Evolutionary conservation across 2,888 invertebrate genomes (phyloP), one percentile per base, ranked within the genome.

Genomic region (Drosophila subsilvestris): DNA sequence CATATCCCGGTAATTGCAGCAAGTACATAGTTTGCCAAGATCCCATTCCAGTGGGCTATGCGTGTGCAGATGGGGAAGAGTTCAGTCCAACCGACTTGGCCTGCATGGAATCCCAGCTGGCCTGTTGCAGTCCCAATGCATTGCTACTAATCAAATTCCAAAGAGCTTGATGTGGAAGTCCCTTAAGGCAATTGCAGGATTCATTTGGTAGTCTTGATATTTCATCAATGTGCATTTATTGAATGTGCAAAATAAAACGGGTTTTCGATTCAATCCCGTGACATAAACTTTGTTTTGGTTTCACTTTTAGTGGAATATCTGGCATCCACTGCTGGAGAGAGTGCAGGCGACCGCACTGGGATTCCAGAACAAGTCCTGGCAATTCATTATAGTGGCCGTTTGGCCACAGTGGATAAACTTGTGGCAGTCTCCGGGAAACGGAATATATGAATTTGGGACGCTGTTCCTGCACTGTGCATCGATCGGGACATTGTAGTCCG

Each of bases 61-160:
- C 94, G 14, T 93, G 93, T 47, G 93, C 93, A 20, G 93, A 92
- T 0, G 93, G 92, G 25, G 91, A 93, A 10, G 93, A 93, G 3
- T 94, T 90, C 17, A 89, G 79, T 73, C 73, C 72, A 0, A 32
- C 57, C 1, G 47, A 75, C 0, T 17, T 76, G 3, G 18, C 65
- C 5, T 90, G 90, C 58, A 86, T 85, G 63, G 69, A 74, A 25
- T 63, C 88, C 1, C 32, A 81, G 18, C 56, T 76, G 27, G 90
- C 90, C 4, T 75, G 78, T 29, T 90, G 90, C 48, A 32, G 17
- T 9, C 14, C 37, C n/a, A 37, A 20, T 4, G 25, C 14, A 1
- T 27, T 20, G 14, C 2, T 12, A 3, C 4, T 12, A 14, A 20
- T 9, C 4, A 20, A 14, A 25, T 47, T 0, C 4, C 3, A 8